A percentile compares a stretch with the other conserved stretches of the same genome.
These are phyloP conservation scores for Columbina picui DNA, from an alignment of 2,113 vertebrate species.

Conservation along the genomic window DNA sequence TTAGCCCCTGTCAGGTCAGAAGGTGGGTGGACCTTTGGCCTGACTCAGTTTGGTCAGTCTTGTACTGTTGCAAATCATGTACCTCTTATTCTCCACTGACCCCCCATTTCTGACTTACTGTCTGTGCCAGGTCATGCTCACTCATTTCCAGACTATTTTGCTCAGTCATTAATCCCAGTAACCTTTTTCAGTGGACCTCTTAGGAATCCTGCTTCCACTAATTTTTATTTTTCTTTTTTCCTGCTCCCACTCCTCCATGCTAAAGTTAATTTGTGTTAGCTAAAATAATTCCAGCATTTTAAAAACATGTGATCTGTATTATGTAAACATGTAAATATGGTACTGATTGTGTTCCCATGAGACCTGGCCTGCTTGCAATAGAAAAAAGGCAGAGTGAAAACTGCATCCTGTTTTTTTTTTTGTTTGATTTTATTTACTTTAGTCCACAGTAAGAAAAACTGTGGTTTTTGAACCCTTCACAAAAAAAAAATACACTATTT, in stretches of 20 bases:
- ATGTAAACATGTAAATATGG: neutral
- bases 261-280: neutral
- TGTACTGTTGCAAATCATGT: neutral
- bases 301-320: neutral
- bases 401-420: neutral
- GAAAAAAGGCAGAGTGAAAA: neutral
- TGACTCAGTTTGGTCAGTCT: neutral
- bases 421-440: neutral
- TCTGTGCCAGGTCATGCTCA: neutral
- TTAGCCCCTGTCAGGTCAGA: neutral
- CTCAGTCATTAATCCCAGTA: neutral
- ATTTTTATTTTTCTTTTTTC: neutral
- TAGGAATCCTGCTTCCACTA: neutral
- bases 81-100: neutral
- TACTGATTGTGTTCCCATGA: neutral
- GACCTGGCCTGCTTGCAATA: neutral
- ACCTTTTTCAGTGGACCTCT: neutral
- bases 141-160: neutral
- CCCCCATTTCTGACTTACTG: neutral
- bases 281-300: neutral
- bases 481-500: neutral
- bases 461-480: neutral
- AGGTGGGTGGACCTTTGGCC: neutral
- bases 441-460: neutral
- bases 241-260: neutral